phyloP scores from a whole-genome alignment of 2,797 vertebrate genomes.

The Fratercula arctica region DNA sequence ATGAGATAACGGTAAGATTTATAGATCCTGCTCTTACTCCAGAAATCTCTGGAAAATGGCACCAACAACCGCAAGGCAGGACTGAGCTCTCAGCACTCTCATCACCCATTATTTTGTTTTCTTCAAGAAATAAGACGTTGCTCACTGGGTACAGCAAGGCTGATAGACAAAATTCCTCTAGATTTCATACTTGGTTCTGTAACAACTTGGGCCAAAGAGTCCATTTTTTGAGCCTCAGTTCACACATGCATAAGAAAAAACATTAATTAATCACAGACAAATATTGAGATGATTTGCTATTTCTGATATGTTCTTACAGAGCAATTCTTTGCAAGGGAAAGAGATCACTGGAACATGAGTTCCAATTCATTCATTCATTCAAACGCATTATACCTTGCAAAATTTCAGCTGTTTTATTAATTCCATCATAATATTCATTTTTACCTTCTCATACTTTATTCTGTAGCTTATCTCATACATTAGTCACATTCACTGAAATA shows the following conservation, averaged over 20 bases:
- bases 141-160: neutral
- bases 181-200: neutral
- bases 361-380: neutral
- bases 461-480: neutral
- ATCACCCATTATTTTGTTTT: neutral
- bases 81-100: neutral
- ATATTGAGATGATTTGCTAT: neutral
- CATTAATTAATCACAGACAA: neutral
- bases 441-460: neutral
- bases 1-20: constrained; percentile 13
- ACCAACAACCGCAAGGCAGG: neutral
- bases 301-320: neutral
- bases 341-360: neutral
- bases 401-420: neutral
- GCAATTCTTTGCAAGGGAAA: neutral
- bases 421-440: neutral
- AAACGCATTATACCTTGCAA: neutral
- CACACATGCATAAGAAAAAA: neutral
- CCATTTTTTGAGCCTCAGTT: neutral
- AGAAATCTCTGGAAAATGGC: constrained; percentile 20
- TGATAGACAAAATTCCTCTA: neutral
- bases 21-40: neutral
- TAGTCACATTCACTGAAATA: neutral
- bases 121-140: neutral
- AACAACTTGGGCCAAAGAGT: neutral